These are phyloP conservation scores for Rhodinocichla rosea DNA, from an alignment of 2,113 vertebrate genomes.

Conservation along the genomic window DNA sequence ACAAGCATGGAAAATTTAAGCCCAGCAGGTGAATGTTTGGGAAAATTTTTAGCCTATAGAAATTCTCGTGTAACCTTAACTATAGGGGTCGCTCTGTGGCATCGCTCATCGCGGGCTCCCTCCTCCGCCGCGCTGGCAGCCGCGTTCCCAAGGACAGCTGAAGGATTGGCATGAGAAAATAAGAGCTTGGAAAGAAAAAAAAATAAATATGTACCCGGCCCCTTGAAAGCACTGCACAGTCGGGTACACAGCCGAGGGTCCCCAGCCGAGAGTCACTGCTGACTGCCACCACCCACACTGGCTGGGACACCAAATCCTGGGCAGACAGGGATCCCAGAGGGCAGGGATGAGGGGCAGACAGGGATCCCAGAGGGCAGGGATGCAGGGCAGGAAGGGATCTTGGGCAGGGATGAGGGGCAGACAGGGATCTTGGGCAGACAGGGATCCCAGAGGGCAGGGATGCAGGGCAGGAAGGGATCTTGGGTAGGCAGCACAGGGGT, in stretches of 20 bases:
- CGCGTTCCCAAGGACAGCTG: neutral
- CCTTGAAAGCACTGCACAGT: neutral
- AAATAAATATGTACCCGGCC: neutral
- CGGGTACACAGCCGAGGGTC: neutral
- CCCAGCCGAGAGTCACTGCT: neutral
- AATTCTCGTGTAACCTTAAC: constrained; percentile 43
- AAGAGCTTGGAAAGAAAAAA: neutral
- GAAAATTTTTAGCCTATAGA: constrained; percentile 49
- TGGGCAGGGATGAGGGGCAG: too few relatives aligned
- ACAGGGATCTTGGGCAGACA: neutral
- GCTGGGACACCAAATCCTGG: neutral
- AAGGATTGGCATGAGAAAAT: constrained; percentile 21
- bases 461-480: too few relatives aligned
- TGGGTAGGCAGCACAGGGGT: neutral
- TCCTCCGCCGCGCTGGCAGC: neutral
- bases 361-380: neutral
- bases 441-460: too few relatives aligned
- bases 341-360: neutral
- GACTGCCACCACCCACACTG: neutral
- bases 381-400: too few relatives aligned
- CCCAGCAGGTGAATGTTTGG: constrained; percentile 68
- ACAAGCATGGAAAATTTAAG: constrained; percentile 65
- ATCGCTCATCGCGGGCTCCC: neutral
- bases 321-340: neutral
- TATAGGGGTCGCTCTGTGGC: constrained; percentile 49